Base-by-base conservation (phyloP, 2,797 vertebrate species). In the Bradypus variegatus region DNA sequence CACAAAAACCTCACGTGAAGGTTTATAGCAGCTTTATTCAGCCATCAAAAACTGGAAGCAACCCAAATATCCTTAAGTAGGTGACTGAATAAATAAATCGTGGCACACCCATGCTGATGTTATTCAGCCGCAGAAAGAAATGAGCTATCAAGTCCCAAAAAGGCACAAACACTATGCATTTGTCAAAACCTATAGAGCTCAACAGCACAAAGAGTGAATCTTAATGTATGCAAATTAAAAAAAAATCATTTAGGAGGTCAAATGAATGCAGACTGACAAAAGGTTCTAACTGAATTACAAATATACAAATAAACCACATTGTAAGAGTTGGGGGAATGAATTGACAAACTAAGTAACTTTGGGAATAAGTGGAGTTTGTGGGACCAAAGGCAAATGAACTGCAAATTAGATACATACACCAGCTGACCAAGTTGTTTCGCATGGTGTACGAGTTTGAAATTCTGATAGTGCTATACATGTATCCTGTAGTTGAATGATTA, bases 1-100 rank as follows among this genome's bases (percentile, higher is more conserved):
- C 84, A 78, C 82, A 76, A 82, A 93, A 96, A 86, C 91, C 84
- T 92, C 93, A 75, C 93, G 38, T 62, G 86, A 93, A 29, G 93
- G 90, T 88, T 81, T 89, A 53, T 77, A 89, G 67, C 87, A 80
- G 45, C 62, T 85, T 90, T 29, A 10, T 70, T 94, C 55, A 91
- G 92, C 77, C 91, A 77, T 65, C 92, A 14, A 55, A 91, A 88
- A 81, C 83, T 75, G 86, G 92, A 82, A 80, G 89, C 88, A 65
- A 45, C 78, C 91, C 10, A 72, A 82, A 84, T 79, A 81, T 60
- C 85, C 85, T 85, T 65, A 29, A 1, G 58, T 9, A 38, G n/a
- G 67, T 67, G 50, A 84, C 77, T 0, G 75, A 77, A 53, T 65
- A 36, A 81, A 80, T 55, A 41, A 36, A 19, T 45, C 3, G 58